Conservation (phyloP, 2,888 invertebrate genomes). For the Meiosimyza platycephala region DNA sequence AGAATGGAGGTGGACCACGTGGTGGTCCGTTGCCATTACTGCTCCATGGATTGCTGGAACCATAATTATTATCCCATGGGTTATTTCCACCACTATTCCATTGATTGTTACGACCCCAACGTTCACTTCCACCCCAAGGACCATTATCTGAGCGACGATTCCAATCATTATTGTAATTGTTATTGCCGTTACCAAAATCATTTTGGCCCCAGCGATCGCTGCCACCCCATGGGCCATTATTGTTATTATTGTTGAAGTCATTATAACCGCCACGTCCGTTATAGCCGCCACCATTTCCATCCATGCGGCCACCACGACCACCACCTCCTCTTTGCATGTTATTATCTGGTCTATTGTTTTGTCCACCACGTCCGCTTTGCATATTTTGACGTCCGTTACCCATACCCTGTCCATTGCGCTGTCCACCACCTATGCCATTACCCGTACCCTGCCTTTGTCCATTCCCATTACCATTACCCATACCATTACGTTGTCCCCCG, state of each 20-base stretch:
- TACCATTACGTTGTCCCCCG: background rate
- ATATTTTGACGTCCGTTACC: slow-evolving; percentile 18
- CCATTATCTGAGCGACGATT: too few relatives aligned
- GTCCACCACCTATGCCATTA: slow-evolving; percentile 14
- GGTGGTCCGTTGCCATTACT: slow-evolving; percentile 11
- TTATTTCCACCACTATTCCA: too few relatives aligned
- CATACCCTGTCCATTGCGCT: slow-evolving; percentile 24
- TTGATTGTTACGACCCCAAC: too few relatives aligned
- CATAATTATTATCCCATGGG: too few relatives aligned
- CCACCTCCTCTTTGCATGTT: background rate
- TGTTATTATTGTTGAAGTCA: background rate
- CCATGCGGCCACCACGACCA: slow-evolving; percentile 4
- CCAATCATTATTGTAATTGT: too few relatives aligned
- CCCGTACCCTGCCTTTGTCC: background rate
- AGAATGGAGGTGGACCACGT: background rate
- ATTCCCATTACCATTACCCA: slow-evolving; percentile 15
- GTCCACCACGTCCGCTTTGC: slow-evolving; percentile 7
- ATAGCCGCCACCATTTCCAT: slow-evolving; percentile 16
- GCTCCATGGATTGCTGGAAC: background rate
- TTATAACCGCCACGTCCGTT: background rate
- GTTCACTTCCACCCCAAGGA: too few relatives aligned
- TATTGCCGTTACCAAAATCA: background rate
- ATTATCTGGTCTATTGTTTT: slow-evolving; percentile 15
- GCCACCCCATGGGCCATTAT: slow-evolving; percentile 7
- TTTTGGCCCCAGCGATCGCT: background rate